Base-by-base conservation (phyloP, 2,113 vertebrate genomes). In the Vicugna pacos region DNA sequence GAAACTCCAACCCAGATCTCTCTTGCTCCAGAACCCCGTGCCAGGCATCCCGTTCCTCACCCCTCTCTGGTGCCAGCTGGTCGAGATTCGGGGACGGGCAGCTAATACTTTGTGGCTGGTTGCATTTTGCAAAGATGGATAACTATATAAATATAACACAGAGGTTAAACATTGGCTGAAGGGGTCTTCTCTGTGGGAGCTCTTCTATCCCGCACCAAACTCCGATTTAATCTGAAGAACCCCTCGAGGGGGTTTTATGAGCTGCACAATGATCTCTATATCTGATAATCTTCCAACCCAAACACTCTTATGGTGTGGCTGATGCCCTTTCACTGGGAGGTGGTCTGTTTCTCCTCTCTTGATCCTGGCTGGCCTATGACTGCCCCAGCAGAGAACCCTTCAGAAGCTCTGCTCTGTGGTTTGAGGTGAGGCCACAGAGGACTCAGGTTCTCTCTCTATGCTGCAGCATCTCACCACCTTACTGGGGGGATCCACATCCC, bases 231-330 rank as follows among this genome's bases (percentile, higher is more conserved):
- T 84, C 95, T 85, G 89, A 96, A 95, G 93, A 97, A 96, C 80
- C 97, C 97, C 97, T 96, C 81, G 50, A 98, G 98, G 97, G 94
- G 88, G 93, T 84, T 97, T 97, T 97, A 96, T 98, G 98, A 98
- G 97, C 97, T 95, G 91, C 90, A 96, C 97, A 95, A 98, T 98
- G 97, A 56, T 56, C 3, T 20, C 28, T 52, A 52, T 24, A 13
- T 35, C 73, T 67, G 32, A 67, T n/a, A 32, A 14, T 26, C 76
- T 48, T 8, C 16, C 35, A 46, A n/a, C 35, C 22, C 67, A 46
- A 13, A 30, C 35, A 38, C 64, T 64, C 35, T 54, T 46, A 14
- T 19, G 64, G 17, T 13, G 16, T 4, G 42, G 32, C 10, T 14
- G 24, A 35, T 32, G 16, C 8, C 30, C 16, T 14, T 38, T n/a